phyloP scores from a whole-genome alignment of 2,113 vertebrate genomes.

The Mustela nigripes region DNA sequence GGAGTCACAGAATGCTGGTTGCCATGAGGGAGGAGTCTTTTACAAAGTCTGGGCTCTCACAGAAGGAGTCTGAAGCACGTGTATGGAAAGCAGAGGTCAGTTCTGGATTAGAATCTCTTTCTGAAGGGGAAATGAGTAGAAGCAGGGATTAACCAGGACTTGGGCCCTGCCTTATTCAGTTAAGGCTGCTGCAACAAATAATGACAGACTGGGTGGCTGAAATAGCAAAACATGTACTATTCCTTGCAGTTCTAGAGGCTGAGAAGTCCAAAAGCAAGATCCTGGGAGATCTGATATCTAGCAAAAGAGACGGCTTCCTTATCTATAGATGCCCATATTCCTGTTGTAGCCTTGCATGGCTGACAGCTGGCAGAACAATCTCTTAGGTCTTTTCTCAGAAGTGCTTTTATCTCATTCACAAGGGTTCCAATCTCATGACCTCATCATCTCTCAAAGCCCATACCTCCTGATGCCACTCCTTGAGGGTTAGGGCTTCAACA shows the following conservation, averaged over 20 bases:
- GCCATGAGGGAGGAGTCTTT: too few species aligned
- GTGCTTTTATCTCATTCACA: neutral
- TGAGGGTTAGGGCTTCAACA: neutral
- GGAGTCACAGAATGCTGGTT: too few species aligned
- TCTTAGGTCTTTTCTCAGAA: neutral
- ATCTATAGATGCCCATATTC: neutral
- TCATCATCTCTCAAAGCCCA: neutral
- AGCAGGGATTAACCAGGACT: neutral
- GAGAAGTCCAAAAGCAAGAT: neutral
- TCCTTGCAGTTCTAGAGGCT: neutral
- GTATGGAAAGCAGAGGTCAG: too few species aligned
- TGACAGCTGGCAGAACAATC: neutral
- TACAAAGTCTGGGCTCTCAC: too few species aligned
- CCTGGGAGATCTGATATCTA: neutral
- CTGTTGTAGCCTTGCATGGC: neutral
- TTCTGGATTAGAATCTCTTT: too few species aligned
- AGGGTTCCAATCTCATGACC: neutral
- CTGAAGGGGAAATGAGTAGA: neutral
- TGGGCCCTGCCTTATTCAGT: neutral
- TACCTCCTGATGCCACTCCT: neutral
- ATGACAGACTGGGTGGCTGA: neutral
- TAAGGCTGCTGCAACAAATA: neutral
- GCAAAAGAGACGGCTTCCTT: neutral
- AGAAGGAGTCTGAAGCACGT: too few species aligned
- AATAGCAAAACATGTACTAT: neutral